Evolutionary conservation across 2,113 vertebrate genomes (phyloP), one percentile per base, ranked within the genome.

Genomic region (Mugil cephalus): DNA sequence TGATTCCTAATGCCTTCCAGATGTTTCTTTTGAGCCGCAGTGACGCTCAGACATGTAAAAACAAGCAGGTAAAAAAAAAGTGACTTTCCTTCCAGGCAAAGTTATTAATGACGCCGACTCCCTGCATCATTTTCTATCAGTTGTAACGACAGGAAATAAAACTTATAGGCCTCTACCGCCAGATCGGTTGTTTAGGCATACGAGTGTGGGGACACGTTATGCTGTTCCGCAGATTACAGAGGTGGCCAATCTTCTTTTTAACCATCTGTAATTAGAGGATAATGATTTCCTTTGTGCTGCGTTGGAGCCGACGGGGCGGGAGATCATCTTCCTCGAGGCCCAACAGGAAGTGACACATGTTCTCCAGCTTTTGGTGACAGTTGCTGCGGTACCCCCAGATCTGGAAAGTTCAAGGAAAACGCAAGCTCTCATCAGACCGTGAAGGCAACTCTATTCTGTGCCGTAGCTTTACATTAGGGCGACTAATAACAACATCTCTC

Each of bases 1-100:
- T 79, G 74, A 84, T 73, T 87, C 80, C 65, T 80, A 69, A 91
- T 86, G 80, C 61, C 80, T 87, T 87, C 87, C 88, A 89, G 86
- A 91, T 91, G 90, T 78, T 79, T 69, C 67, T 68, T 60, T 59
- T 38, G 46, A 69, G 52, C 53, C 39, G 53, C 21, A 36, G 69
- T 61, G 82, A 85, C 6, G 35, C 35, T 0, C 52, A 68, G 79
- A 67, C 86, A 69, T 54, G 46, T 69, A 60, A 54, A 81, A 81
- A 81, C 69, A 83, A 75, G 46, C 79, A 88, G 85, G 80, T 86
- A 56, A 61, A 43, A 69, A 66, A 52, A 15, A 30, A 38, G 8
- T 0, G 1, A 0, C 19, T 54, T 71, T 39, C 3, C 8, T 36
- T n/a, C 13, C 17, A 36, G 34, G 13, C 14, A 1, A 7, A 30